These are phyloP conservation scores for Cactoblastis cactorum DNA, from an alignment of 2,888 invertebrate species.

Conservation along the genomic window DNA sequence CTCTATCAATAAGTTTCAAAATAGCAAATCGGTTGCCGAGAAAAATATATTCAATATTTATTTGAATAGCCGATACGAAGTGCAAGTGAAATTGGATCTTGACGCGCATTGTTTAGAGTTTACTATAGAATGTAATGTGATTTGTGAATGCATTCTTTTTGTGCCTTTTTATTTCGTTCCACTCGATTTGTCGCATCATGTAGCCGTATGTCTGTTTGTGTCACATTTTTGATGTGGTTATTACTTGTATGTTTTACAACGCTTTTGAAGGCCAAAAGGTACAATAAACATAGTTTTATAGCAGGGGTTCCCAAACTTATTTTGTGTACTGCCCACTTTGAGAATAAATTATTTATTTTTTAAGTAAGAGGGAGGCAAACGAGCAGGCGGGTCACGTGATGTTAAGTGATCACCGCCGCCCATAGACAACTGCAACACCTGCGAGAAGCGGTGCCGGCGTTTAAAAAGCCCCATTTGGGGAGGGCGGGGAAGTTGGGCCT, in stretches of 20 bases:
- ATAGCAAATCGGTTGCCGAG: neutral
- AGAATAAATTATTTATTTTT: too few species aligned
- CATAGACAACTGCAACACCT: too few species aligned
- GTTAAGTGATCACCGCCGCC: too few species aligned
- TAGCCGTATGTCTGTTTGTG: slow-evolving; percentile 17
- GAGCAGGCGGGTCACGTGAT: too few species aligned
- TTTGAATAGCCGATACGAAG: neutral
- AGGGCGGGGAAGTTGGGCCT: too few species aligned
- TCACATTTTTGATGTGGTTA: slow-evolving; percentile 19
- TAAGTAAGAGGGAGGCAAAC: too few species aligned
- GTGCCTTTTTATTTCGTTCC: slow-evolving; percentile 12
- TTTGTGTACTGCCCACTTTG: too few species aligned
- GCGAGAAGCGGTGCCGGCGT: too few species aligned
- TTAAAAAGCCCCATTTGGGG: too few species aligned
- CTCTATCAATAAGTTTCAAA: neutral
- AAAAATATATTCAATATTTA: slow-evolving; percentile 11
- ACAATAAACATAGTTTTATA: neutral
- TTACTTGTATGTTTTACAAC: slow-evolving; percentile 7
- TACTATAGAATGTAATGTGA: neutral
- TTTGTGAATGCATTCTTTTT: slow-evolving; percentile 5
- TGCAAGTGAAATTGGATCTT: neutral
- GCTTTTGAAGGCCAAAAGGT: neutral
- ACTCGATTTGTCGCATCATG: slow-evolving; percentile 20
- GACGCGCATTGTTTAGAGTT: neutral
- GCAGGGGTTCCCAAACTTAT: too few species aligned